Base-by-base conservation (phyloP, 2,113 vertebrate species). In the Caracal caracal region DNA sequence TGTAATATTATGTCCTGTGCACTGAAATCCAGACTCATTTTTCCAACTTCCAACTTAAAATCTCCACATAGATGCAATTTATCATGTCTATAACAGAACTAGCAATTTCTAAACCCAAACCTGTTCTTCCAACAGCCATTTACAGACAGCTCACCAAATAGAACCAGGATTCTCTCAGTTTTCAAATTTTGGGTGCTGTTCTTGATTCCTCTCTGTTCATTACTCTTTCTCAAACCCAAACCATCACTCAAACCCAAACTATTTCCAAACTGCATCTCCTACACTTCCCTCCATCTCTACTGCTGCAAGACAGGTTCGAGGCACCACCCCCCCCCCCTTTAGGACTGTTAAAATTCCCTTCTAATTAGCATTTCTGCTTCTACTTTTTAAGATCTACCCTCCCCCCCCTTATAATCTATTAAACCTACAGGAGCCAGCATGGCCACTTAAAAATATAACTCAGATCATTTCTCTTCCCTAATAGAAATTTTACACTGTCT, bases 281-380 rank as follows among this genome's bases (percentile, higher is more conserved):
- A 30, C 2, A 5, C 1, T 24, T 82, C 80, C 51, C 35, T 53
- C 28, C 26, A 17, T 56, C 80, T 22, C 43, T 73, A 11, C 3
- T 10, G 6, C 7, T 33, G 19, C 4, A 1, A 73, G 17, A n/a
- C 12, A 16, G 6, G 8, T 33, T 37, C 53, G 75, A 40, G 17
- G 28, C 7, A 49, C 6, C 3, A 3, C 28, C 9, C 3, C 19
- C 22, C 9, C 2, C 12, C 19, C 10, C 16, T 15, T 30, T 65
- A 5, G 33, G 6, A 61, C 10, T 49, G 2, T 8, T 40, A 4
- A 4, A 11, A 0, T 28, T 68, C 8, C 4, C 61, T 28, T 6
- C 5, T 47, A 33, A 3, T 47, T 17, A 11, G 5, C 9, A 28
- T 40, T 53, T 68, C 1, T 35, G 15, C 3, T 90, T 70, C 70